Conservation (phyloP, 2,797 vertebrate genomes). For the Spea hammondii region DNA sequence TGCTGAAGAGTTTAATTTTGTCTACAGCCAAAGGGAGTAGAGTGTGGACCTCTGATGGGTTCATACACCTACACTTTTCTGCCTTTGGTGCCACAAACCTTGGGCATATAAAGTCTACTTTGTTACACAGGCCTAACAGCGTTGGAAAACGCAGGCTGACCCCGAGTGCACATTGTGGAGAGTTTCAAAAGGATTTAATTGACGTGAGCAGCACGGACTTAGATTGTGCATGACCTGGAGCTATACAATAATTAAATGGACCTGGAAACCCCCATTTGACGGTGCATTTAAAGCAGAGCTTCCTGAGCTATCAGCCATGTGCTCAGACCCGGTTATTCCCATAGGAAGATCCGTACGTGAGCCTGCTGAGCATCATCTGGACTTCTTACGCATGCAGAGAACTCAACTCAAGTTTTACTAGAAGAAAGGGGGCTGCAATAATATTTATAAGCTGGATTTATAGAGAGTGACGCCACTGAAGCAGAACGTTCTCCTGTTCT, state of each 20-base stretch:
- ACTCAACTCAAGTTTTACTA: not conserved
- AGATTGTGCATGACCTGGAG: conserved; percentile 44
- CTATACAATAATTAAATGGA: conserved; percentile 44
- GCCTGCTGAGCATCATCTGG: conserved; percentile 37
- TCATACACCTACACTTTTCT: too few relatives aligned
- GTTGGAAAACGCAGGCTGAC: conserved; percentile 47
- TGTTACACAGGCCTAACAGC: conserved; percentile 22
- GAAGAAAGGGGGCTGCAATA: conserved; percentile 14
- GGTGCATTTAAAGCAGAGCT: conserved; percentile 32
- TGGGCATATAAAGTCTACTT: not conserved
- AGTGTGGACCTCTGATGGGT: too few relatives aligned
- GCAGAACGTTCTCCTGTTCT: conserved; percentile 8
- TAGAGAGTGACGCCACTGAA: conserved; percentile 29
- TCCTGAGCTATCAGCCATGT: conserved; percentile 40
- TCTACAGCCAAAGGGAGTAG: too few relatives aligned
- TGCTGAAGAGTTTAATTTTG: too few relatives aligned
- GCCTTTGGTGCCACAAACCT: too few relatives aligned
- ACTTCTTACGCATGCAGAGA: not conserved
- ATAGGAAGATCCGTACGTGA: conserved; percentile 10
- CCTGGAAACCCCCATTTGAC: conserved; percentile 41
- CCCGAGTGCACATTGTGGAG: conserved; percentile 23
- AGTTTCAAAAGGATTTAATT: conserved; percentile 44
- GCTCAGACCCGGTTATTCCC: conserved; percentile 30
- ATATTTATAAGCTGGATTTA: conserved; percentile 36
- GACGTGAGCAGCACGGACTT: conserved; percentile 39